Evolutionary conservation across 2,113 vertebrate genomes (phyloP), one percentile per base, ranked within the genome.

Genomic region (Narcine bancroftii): DNA sequence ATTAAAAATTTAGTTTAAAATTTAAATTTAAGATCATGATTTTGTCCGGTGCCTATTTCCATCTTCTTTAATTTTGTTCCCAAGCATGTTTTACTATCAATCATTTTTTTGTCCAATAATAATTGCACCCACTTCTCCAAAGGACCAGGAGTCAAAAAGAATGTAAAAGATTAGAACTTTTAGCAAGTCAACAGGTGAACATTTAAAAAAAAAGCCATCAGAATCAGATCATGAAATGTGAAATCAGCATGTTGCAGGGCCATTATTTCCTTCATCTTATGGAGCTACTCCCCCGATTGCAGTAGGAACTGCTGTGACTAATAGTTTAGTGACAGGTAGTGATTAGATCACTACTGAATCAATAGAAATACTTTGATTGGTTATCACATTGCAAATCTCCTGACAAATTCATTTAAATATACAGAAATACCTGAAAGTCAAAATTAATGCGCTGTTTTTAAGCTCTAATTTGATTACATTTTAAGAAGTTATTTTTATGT

Each of bases 321-420:
- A 87, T 87, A 19, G 81, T 53, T 87, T 56, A 87, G 56, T 63
- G 81, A 60, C 81, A 87, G 81, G 53, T 87, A 60, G 53, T 87
- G 81, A 87, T 87, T 87, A 87, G 81, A 87, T 87, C 81, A 87
- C 53, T 21, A 53, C 81, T 60, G 81, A 87, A 87, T 87, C 81
- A 87, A 87, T 87, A 36, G 47, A 87, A 87, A n/a, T 87, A 56
- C 81, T 87, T 87, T 87, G 81, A n/a, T 60, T 87, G 81, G 81
- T 87, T 87, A 87, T 33, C 53, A 87, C 81, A 87, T 60, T 87
- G 81, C 33, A 87, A 60, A 39, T 60, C 81, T 87, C 53, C 33
- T 87, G 81, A 60, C 33, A 87, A 36, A 26, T 87, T 56, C 50
- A 87, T 56, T 87, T 87, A 87, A 24, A 21, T 87, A 87, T 63